Percentiles rank a stretch among this genome's conserved stretches.
phyloP scores from a whole-genome alignment of 2,797 vertebrate genomes.

The Cyprinella venusta region DNA sequence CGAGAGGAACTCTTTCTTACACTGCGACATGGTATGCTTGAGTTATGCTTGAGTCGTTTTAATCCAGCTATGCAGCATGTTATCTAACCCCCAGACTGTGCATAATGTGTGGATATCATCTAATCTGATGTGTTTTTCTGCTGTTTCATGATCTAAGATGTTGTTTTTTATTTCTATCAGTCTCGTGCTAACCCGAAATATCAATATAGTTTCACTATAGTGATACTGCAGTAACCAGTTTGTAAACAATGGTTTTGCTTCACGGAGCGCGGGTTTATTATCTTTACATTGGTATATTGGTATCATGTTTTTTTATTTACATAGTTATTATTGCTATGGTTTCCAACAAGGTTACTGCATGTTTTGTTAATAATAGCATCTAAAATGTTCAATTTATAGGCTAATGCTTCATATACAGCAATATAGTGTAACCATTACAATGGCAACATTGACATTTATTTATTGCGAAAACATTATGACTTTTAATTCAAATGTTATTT shows the following conservation, averaged over 20 bases:
- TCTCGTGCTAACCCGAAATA: not conserved
- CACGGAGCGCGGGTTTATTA: not conserved
- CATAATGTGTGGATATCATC: not conserved
- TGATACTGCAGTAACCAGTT: not conserved
- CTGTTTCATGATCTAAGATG: not conserved
- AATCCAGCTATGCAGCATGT: constrained; percentile 3
- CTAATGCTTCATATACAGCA: no score
- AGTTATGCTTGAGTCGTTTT: constrained; percentile 60
- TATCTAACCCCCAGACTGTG: not conserved
- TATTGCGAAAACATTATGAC: not conserved
- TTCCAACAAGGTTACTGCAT: not conserved
- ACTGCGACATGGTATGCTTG: constrained; percentile 70
- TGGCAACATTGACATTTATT: not conserved
- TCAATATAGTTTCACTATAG: not conserved
- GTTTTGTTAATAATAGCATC: not conserved
- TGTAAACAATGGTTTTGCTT: not conserved
- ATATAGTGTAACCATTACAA: not conserved
- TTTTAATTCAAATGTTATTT: not conserved
- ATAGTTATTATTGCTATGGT: not conserved
- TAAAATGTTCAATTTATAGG: not conserved
- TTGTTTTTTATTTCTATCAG: not conserved
- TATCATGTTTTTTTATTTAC: not conserved
- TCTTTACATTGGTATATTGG: not conserved
- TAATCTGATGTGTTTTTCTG: not conserved
- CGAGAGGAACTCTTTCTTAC: constrained; percentile 47